These are phyloP conservation scores for Pachypsylla venusta DNA, from an alignment of 1,140 invertebrate genomes.

Conservation along the genomic window DNA sequence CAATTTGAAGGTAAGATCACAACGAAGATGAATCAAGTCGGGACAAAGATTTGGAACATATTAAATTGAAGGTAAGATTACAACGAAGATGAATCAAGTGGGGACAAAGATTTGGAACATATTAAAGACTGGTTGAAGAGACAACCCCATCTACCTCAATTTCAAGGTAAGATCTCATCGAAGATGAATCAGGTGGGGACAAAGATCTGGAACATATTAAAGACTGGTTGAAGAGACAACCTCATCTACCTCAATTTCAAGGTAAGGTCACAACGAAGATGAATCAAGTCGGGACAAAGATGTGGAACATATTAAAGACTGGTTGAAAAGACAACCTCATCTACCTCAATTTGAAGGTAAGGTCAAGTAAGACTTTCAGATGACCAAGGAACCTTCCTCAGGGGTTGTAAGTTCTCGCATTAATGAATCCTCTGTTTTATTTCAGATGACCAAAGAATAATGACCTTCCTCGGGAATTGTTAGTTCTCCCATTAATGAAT, in stretches of 20 bases:
- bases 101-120: conserved; percentile 43
- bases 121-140: conserved; percentile 53
- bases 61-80: conserved; percentile 56
- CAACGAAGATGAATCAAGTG: conserved; percentile 52
- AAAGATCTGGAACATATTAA: conserved; percentile 46
- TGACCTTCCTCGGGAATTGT: conserved; percentile 62
- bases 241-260: conserved; percentile 52
- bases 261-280: conserved; percentile 57
- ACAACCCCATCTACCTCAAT: conserved; percentile 54
- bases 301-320: conserved; percentile 46
- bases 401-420: conserved; percentile 67
- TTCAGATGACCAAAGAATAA: conserved; percentile 51
- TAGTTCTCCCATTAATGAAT: conserved; percentile 69
- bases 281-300: conserved; percentile 49
- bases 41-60: conserved; percentile 43
- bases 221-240: conserved; percentile 53
- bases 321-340: conserved; percentile 55
- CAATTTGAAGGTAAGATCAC: conserved; percentile 47
- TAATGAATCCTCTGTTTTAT: too few relatives aligned
- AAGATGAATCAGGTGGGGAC: conserved; percentile 50
- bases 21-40: conserved; percentile 55
- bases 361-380: conserved; percentile 39
- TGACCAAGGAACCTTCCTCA: conserved; percentile 55
- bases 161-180: conserved; percentile 53
- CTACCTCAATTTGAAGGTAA: conserved; percentile 52